phyloP scores from a whole-genome alignment of 2,113 vertebrate species.

The Columba janthina region DNA sequence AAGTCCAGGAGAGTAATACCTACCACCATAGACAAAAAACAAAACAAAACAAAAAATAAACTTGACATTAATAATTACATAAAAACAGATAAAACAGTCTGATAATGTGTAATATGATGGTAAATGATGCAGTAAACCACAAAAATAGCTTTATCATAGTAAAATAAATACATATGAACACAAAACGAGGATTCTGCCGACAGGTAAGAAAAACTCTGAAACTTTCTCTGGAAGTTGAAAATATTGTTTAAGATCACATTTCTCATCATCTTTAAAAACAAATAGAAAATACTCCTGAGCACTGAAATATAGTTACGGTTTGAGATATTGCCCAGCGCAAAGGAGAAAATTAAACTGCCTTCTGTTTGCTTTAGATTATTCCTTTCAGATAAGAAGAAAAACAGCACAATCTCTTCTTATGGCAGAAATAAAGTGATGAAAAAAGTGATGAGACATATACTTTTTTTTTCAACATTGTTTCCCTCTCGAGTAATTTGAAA shows the following conservation, averaged over 20 bases:
- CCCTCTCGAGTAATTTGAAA: slow-evolving; percentile 1
- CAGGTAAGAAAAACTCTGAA: neutral
- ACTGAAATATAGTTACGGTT: neutral
- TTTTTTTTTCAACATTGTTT: neutral
- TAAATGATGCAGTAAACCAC: neutral
- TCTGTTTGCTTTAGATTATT: slow-evolving; percentile 46
- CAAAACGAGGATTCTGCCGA: neutral
- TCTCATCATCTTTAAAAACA: neutral
- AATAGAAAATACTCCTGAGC: slow-evolving; percentile 10
- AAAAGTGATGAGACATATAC: neutral
- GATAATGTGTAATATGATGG: neutral
- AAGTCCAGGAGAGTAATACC: neutral
- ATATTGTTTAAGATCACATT: neutral
- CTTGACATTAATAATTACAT: neutral
- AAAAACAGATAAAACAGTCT: neutral
- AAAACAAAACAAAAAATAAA: neutral
- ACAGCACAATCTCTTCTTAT: slow-evolving; percentile 7
- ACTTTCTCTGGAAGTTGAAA: neutral
- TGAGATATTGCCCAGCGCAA: slow-evolving; percentile 24
- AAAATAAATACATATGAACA: neutral
- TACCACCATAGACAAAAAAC: neutral
- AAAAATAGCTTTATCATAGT: neutral
- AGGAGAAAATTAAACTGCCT: slow-evolving; percentile 55
- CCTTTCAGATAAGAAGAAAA: slow-evolving; percentile 35
- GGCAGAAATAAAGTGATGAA: slow-evolving; percentile 42